These are phyloP conservation scores for Lutraria rhynchaena DNA, from an alignment of 1,140 invertebrate species.

Conservation along the genomic window DNA sequence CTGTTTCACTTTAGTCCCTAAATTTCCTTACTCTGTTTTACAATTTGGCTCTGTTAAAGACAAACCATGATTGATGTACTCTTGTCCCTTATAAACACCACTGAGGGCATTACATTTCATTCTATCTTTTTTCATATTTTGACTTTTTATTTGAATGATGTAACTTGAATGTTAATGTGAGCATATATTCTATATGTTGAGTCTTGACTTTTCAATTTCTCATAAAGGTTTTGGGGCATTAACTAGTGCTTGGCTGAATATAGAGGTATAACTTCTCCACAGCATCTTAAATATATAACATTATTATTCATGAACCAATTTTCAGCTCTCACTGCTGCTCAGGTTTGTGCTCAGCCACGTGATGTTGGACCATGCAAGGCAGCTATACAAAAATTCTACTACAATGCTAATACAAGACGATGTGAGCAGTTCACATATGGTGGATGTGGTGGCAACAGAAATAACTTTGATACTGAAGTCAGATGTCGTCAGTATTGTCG, in stretches of 20 bases:
- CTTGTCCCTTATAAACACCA: no score
- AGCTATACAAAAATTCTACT: constrained; percentile 84
- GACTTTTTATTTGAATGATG: no score
- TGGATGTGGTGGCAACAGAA: constrained; percentile 76
- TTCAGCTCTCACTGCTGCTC: constrained; percentile 82
- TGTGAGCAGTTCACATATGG: constrained; percentile 73
- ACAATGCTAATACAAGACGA: constrained; percentile 82
- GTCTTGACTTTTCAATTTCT: neutral
- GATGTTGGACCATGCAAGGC: constrained; percentile 85
- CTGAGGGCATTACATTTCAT: no score
- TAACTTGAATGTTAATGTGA: no score
- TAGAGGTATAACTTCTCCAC: no score
- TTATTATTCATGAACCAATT: constrained; percentile 85
- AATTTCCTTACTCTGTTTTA: no score
- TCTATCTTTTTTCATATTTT: no score
- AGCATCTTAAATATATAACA: no score
- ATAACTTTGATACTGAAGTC: constrained; percentile 70
- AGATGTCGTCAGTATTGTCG: constrained; percentile 61
- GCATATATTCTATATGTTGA: no score
- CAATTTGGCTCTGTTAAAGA: no score
- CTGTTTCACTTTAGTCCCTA: no score
- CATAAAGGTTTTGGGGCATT: neutral
- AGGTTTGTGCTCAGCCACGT: constrained; percentile 72
- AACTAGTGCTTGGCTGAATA: neutral
- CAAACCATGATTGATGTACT: no score